Base-by-base conservation (phyloP, 2,113 vertebrate species). In the Himantopus leucocephalus region DNA sequence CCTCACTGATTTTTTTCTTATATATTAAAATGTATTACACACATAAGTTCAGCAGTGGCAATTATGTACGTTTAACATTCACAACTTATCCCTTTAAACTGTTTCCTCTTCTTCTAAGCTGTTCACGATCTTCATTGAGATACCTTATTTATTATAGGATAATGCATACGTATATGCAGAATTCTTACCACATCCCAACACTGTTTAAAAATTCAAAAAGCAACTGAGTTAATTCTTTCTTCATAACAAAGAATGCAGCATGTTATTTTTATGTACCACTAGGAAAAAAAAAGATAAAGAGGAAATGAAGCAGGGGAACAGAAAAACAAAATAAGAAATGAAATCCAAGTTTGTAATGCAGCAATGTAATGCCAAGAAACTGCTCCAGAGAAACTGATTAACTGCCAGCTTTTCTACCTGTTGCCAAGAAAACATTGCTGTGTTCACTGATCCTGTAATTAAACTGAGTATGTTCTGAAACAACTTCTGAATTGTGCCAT, bases 361-460 rank as follows among this genome's bases (percentile, higher is more conserved):
- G 58, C 29, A 0, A 39, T 62, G 20, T 29, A 76, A 78, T 78
- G 94, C 95, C 96, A 97, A 92, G 89, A 95, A 96, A 85, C 70
- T 34, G 91, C 91, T 96, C 80, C 87, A 93, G 78, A 95, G 87
- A 92, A 92, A 72, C 68, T 45, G 83, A 94, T 53, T 60, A 90
- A 88, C 92, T 92, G 95, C 89, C 97, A 96, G 83, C 70, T 91
- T 95, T 92, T 90, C 84, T 92, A 95, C 88, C 95, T 97, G 77
- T 80, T 94, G 96, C 96, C 95, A 97, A 95, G 92, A 95, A 96
- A 96, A 94, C 73, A 87, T 55, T 85, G 63, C 94, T 97, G 90
- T 94, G 80, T 95, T 96, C 90, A 91, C 74, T 96, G 97, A 97
- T 94, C 86, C 94, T 90, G 85, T 91, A 92, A 96, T 92, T 96